A percentile compares a stretch with the other conserved stretches of the same genome.
Conservation (phyloP, 2,113 vertebrate species). For the Lutjanus erythropterus region DNA sequence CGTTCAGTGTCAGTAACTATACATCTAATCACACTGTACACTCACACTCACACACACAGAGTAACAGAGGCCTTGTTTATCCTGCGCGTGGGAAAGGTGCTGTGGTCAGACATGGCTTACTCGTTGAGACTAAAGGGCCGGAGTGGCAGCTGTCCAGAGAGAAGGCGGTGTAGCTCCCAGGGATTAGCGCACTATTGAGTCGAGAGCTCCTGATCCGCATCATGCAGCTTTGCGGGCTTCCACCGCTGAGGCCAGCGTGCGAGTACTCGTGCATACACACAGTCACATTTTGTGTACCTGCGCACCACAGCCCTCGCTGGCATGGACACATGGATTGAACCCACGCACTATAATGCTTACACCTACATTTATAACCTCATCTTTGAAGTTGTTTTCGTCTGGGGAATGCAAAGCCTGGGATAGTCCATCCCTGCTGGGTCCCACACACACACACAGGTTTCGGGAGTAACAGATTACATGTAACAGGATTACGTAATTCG, state of each 20-base stretch:
- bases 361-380: conserved; percentile 50
- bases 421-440: conserved; percentile 38
- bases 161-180: conserved; percentile 28
- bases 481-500: too few species aligned
- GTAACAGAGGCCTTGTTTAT: conserved; percentile 39
- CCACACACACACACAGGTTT: conserved; percentile 31
- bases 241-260: neutral
- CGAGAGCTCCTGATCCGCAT: conserved; percentile 52
- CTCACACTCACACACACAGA: neutral
- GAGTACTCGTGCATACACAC: conserved; percentile 13
- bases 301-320: neutral
- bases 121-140: conserved; percentile 37
- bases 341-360: conserved; percentile 53
- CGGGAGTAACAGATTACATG: too few species aligned
- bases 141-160: conserved; percentile 63
- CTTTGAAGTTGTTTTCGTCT: conserved; percentile 64
- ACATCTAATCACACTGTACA: neutral
- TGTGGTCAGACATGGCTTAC: conserved; percentile 32
- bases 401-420: conserved; percentile 68
- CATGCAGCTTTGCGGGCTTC: conserved; percentile 41
- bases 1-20: neutral
- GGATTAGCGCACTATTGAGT: conserved; percentile 70
- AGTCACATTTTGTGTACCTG: conserved; percentile 28
- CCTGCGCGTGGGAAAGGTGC: conserved; percentile 58
- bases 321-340: conserved; percentile 45